Evolutionary conservation across 2,888 invertebrate genomes (phyloP), one percentile per base, ranked within the genome.

Genomic region (Luperina nickerlii): DNA sequence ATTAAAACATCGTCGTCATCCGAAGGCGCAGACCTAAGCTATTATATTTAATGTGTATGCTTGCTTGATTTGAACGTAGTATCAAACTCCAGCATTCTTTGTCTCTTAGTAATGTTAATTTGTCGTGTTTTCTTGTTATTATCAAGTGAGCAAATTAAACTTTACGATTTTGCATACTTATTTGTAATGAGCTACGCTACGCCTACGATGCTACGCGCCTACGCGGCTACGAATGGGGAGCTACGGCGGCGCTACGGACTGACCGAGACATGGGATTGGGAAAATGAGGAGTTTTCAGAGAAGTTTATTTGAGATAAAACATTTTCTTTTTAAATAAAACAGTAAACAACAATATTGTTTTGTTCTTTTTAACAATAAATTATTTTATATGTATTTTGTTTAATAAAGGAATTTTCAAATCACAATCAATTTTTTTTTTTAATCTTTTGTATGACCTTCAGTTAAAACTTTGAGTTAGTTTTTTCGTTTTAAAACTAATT

Each of bases 51-150:
- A 96, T 96, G 96, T 95, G 95, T 94, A 94, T 93, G 94, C 93
- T 90, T 92, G 93, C 95, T 96, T 96, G 96, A 97, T 96, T 96
- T 97, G 96, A 97, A 96, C 96, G 92, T 96, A 97, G 95, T 97
- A 97, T 96, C 96, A 96, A 96, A 97, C 96, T 97, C 96, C 83
- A 93, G 84, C 96, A 95, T 96, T 96, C 95, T 94, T 96, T 94
- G 94, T 95, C 94, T 94, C 94, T 94, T 93, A 93, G 95, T 95
- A 95, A 95, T 94, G 93, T 95, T 96, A 96, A 96, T 97, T 96
- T 96, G 96, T 96, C 95, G 94, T 94, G 93, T 95, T 94, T 95
- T 92, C 95, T 95, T 92, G 91, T 95, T 94, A 94, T 92, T 91
- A 89, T 92, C 92, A 93, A 94, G 87, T 94, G 94, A 94, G 92